Conservation (phyloP, 2,113 vertebrate species). For the Callionymus lyra region DNA sequence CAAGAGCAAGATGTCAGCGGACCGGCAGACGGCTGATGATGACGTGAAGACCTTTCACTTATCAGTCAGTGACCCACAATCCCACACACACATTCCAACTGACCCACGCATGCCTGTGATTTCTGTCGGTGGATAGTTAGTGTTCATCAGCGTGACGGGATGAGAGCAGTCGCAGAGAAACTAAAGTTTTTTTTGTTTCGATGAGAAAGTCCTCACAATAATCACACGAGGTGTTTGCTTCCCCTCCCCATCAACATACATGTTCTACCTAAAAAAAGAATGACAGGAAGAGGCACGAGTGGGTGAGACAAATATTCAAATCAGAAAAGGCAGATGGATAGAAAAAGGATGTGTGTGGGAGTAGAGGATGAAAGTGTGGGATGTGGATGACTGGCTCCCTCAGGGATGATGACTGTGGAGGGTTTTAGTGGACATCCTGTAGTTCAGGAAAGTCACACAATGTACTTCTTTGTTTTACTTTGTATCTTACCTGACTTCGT, state of each 20-base stretch:
- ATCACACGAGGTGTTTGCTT: neutral
- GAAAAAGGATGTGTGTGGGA: constrained; percentile 33
- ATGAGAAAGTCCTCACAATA: neutral
- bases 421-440: constrained; percentile 8
- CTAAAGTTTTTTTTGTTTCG: neutral
- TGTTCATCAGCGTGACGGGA: neutral
- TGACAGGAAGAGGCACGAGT: constrained; percentile 11
- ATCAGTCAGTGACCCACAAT: constrained; percentile 24
- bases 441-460: too few relatives aligned
- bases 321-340: constrained; percentile 16
- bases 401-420: constrained; percentile 11
- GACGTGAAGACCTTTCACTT: constrained; percentile 25
- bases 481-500: too few relatives aligned
- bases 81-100: constrained; percentile 6
- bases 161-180: neutral
- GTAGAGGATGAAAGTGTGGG: constrained; percentile 19
- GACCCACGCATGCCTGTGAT: constrained; percentile 8
- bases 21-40: constrained; percentile 23
- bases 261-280: constrained; percentile 11
- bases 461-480: too few relatives aligned
- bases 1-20: constrained; percentile 20
- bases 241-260: neutral
- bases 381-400: constrained; percentile 7
- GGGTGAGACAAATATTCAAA: constrained; percentile 17
- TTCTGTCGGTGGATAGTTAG: constrained; percentile 2